A percentile compares a stretch with the other conserved stretches of the same genome.
These are phyloP conservation scores for Listronotus bonariensis DNA, from an alignment of 1,140 invertebrate species.

Conservation along the genomic window DNA sequence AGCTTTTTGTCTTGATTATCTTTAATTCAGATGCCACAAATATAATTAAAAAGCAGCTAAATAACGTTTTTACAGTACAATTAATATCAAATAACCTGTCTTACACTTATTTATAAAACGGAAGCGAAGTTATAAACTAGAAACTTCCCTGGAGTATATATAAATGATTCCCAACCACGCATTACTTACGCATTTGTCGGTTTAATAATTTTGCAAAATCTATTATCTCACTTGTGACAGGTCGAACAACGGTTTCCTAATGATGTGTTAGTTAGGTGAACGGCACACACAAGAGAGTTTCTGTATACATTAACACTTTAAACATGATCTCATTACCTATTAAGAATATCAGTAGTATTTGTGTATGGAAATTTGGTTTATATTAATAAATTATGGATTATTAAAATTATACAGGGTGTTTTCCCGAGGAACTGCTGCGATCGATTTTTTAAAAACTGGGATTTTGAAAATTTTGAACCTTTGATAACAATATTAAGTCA, in stretches of 20 bases:
- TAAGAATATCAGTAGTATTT: not conserved
- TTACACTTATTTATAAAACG: constrained; percentile 21
- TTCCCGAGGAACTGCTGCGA: no score
- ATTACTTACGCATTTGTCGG: constrained; percentile 23
- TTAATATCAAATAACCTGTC: no score
- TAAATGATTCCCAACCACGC: constrained; percentile 22
- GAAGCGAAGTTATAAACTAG: constrained; percentile 28
- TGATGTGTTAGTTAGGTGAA: constrained; percentile 23
- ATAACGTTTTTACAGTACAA: no score
- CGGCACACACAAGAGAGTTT: constrained; percentile 18
- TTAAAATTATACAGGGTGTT: no score
- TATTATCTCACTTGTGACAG: constrained; percentile 29
- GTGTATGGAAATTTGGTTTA: constrained; percentile 1
- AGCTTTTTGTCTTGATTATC: no score
- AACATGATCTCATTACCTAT: constrained; percentile 16
- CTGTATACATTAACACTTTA: constrained; percentile 19
- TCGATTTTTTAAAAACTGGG: no score
- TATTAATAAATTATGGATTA: no score
- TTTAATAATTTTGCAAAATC: constrained; percentile 29
- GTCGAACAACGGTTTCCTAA: constrained; percentile 21
- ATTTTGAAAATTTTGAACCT: no score
- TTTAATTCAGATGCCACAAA: no score
- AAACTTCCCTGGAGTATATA: constrained; percentile 16
- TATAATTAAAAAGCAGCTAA: no score
- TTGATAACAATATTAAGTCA: no score